These are phyloP conservation scores for Ooceraea biroi DNA, from an alignment of 1,140 invertebrate genomes.

Conservation along the genomic window DNA sequence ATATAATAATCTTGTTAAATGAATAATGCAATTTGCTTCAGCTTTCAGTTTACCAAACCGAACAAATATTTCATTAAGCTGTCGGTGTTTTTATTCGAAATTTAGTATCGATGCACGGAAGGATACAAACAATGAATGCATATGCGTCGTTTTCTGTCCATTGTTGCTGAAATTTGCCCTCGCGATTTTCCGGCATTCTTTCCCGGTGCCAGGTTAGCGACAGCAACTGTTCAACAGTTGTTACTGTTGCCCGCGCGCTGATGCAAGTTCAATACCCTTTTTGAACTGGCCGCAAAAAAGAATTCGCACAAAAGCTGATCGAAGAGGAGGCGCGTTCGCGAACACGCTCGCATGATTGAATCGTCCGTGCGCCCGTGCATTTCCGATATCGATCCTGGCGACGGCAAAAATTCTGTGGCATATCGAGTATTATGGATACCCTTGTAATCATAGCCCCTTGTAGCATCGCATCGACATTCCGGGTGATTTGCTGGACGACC, in stretches of 20 bases:
- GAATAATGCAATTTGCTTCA: not conserved
- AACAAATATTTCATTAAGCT: not conserved
- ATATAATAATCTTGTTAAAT: not conserved
- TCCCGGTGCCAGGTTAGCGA: slow-evolving; percentile 44
- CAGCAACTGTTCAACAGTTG: slow-evolving; percentile 69
- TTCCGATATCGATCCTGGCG: slow-evolving; percentile 53
- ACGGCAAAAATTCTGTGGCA: slow-evolving; percentile 57
- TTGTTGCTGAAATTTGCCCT: slow-evolving; percentile 48
- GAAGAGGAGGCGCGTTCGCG: slow-evolving; percentile 16
- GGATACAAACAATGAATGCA: not conserved
- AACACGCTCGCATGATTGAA: slow-evolving; percentile 51
- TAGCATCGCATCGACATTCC: slow-evolving; percentile 28
- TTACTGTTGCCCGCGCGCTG: slow-evolving; percentile 54
- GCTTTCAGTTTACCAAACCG: not conserved
- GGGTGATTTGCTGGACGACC: slow-evolving; percentile 11
- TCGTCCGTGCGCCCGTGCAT: slow-evolving; percentile 47
- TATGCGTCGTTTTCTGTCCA: not conserved
- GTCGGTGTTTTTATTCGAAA: not conserved
- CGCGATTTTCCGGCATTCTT: slow-evolving; percentile 50
- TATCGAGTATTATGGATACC: slow-evolving; percentile 64
- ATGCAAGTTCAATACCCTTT: slow-evolving; percentile 70
- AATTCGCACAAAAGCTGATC: slow-evolving; percentile 31
- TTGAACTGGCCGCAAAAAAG: slow-evolving; percentile 63
- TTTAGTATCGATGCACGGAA: slow-evolving; percentile 27
- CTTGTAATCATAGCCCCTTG: slow-evolving; percentile 63